Evolutionary conservation across 2,797 vertebrate genomes (phyloP).

Genomic region (Dendrocincla fuliginosa): DNA sequence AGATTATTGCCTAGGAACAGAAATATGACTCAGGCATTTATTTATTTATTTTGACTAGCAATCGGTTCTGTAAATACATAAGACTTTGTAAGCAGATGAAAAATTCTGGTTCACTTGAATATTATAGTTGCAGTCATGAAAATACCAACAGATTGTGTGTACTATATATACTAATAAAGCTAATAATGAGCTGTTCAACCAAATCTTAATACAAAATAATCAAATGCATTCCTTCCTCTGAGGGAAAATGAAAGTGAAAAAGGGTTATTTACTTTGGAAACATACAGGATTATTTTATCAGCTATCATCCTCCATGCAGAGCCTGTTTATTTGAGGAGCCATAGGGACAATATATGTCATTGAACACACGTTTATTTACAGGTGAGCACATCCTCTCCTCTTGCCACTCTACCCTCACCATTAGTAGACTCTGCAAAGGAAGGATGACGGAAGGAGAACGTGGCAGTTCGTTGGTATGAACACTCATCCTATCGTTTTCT

Average conservation of each 20-base stretch:
- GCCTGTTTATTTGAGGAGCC: not conserved
- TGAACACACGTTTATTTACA: not conserved
- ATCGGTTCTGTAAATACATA: conserved; percentile 15
- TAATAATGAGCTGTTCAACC: conserved; percentile 6
- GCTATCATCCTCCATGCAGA: not conserved
- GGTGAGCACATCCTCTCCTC: not conserved
- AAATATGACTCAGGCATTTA: not conserved
- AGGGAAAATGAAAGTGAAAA: not conserved
- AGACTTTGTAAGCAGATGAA: conserved; percentile 16
- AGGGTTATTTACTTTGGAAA: conserved; percentile 1
- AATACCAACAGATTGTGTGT: not conserved
- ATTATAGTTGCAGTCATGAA: not conserved
- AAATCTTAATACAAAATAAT: conserved; percentile 17
- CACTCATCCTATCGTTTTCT: not conserved
- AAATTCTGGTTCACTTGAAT: not conserved
- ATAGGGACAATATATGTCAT: not conserved
- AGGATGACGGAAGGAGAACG: not conserved
- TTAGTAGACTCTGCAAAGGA: not conserved
- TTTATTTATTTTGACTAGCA: conserved; percentile 26
- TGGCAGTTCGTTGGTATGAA: not conserved
- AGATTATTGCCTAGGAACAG: conserved; percentile 1
- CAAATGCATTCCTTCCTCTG: not conserved
- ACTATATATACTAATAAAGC: not conserved
- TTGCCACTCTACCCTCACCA: not conserved
- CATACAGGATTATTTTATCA: not conserved